Evolutionary conservation across 2,113 vertebrate genomes (phyloP).

Genomic region (Pogona vitticeps): DNA sequence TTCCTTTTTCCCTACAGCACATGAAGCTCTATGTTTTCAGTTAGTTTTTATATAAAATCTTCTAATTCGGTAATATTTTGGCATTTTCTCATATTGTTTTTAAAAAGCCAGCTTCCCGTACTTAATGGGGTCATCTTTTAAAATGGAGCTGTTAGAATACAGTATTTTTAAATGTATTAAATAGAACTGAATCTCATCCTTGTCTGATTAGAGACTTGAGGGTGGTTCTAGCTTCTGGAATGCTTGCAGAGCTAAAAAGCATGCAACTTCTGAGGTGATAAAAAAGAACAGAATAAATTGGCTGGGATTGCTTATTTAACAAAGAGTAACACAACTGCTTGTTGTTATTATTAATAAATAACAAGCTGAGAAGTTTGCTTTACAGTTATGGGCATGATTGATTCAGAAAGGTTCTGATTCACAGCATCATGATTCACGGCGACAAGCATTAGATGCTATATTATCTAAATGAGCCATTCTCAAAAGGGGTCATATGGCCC

Average conservation of each 20-base stretch:
- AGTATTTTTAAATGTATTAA: neutral
- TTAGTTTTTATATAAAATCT: neutral
- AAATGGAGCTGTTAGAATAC: neutral
- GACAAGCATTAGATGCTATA: neutral
- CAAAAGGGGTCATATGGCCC: no score
- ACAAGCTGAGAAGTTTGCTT: neutral
- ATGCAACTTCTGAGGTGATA: neutral
- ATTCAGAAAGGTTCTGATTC: neutral
- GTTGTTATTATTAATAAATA: no score
- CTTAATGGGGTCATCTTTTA: neutral
- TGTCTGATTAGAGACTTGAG: neutral
- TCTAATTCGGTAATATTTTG: neutral
- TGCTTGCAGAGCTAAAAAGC: neutral
- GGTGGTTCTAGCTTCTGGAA: neutral
- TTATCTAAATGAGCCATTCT: neutral
- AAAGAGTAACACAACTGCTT: neutral
- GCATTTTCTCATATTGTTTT: neutral
- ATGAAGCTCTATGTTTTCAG: neutral
- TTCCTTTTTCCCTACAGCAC: neutral
- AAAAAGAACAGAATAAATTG: neutral
- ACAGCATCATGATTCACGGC: neutral
- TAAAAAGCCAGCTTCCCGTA: neutral
- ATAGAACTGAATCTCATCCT: neutral
- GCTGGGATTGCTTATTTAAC: neutral
- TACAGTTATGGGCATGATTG: neutral